Base-by-base conservation (phyloP, 2,888 invertebrate species). In the Diarsia brunnea region DNA sequence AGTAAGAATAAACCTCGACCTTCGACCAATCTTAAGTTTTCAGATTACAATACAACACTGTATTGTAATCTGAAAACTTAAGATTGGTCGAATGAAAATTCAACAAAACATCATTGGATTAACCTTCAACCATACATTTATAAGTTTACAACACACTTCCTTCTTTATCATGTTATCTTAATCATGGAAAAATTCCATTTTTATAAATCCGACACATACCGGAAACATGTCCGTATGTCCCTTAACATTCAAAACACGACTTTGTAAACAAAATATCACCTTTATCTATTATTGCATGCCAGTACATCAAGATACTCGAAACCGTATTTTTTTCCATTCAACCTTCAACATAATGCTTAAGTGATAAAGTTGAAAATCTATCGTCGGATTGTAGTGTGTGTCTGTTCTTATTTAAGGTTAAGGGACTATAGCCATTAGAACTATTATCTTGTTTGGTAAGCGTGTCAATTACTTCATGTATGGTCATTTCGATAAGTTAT, bases 341-440 rank as follows among this genome's bases (percentile, higher is more conserved):
- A 38, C 8, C 38, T 38, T 38, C 38, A 7, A 38, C 38, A 7
- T 38, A 38, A 38, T 38, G 38, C 38, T 38, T 38, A 38, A 38
- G 38, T 8, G 38, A 38, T 38, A 38, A 38, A 38, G 8, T 38
- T 38, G 38, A 38, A 38, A 38, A 38, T 38, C 7, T 38, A 38
- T 38, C 7, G 38, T 8, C 7, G 0, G 38, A 38, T 38, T 38
- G 38, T 38, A 38, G 38, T 38, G 7, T 38, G 38, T 7, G 38
- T 38, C 21, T 67, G 21, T 55, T 21, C 24, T 68, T 64, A 14
- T 24, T 4, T 69, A 69, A 76, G 71, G 71, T 71, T 69, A 69
- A 10, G 66, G 71, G 61, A 61, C 61, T 45, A 0, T 4, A 79
- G 21, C 64, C 31, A 77, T 81, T 81, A 72, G 72, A 21, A 55